These are phyloP conservation scores for Anagrus nilaparvatae DNA, from an alignment of 1,140 invertebrate genomes.

Conservation along the genomic window DNA sequence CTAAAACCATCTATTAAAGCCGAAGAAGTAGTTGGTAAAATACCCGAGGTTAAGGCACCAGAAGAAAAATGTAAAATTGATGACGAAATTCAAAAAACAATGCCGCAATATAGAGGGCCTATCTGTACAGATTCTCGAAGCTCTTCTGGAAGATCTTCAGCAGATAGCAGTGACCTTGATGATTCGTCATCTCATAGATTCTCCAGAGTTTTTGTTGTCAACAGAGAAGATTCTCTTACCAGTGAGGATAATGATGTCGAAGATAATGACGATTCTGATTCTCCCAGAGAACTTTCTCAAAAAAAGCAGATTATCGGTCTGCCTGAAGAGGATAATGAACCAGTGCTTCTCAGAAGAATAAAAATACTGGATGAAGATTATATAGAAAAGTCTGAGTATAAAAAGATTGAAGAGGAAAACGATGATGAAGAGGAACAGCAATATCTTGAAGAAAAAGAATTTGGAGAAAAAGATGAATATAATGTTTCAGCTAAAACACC, in stretches of 20 bases:
- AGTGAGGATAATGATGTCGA: conserved; percentile 48
- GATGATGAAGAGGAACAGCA: conserved; percentile 1
- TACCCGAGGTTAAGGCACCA: no score
- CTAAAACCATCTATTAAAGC: no score
- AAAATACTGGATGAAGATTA: conserved; percentile 29
- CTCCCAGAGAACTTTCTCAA: conserved; percentile 19
- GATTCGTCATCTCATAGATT: conserved; percentile 56
- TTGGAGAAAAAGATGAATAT: conserved; percentile 12
- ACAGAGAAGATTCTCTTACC: conserved; percentile 51
- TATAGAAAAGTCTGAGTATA: conserved; percentile 19
- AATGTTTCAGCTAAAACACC: no score
- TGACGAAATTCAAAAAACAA: no score
- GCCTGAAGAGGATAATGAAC: conserved; percentile 22
- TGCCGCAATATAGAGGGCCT: no score
- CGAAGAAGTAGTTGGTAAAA: no score
- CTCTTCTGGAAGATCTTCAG: conserved; percentile 45
- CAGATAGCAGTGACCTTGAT: conserved; percentile 56
- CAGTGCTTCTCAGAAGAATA: conserved; percentile 30
- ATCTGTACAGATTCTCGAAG: conserved; percentile 42
- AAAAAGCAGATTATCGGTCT: conserved; percentile 1
- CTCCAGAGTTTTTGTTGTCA: conserved; percentile 64
- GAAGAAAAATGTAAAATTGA: no score
- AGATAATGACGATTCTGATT: conserved; percentile 42
- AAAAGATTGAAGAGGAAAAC: neutral
- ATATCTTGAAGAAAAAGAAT: neutral